Conservation (phyloP, 2,888 invertebrate genomes). For the Clivina fossor region DNA sequence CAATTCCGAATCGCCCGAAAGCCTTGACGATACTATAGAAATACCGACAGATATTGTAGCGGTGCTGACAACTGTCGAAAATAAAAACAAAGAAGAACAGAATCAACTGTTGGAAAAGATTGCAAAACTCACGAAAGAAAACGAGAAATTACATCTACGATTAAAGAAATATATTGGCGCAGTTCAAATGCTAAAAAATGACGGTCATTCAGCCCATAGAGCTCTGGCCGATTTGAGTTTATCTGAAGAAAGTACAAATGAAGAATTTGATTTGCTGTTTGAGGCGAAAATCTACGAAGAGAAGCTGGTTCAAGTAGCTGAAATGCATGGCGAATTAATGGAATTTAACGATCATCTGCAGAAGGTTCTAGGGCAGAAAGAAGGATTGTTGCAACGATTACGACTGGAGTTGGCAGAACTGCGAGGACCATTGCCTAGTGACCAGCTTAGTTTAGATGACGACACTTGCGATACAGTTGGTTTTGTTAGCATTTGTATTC, state of each 20-base stretch:
- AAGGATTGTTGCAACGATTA: slow-evolving; percentile 60
- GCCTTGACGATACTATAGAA: slow-evolving; percentile 49
- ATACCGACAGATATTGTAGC: slow-evolving; percentile 50
- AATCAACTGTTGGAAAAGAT: slow-evolving; percentile 47
- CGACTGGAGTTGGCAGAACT: slow-evolving; percentile 66
- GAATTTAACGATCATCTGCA: slow-evolving; percentile 86
- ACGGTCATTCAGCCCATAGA: slow-evolving; percentile 52
- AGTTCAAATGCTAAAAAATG: slow-evolving; percentile 77
- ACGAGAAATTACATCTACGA: slow-evolving; percentile 81
- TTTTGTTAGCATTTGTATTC: slow-evolving; percentile 83
- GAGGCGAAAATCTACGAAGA: slow-evolving; percentile 81
- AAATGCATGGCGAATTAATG: slow-evolving; percentile 94
- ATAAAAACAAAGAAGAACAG: slow-evolving; percentile 49
- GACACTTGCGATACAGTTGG: slow-evolving; percentile 50
- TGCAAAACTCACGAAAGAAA: slow-evolving; percentile 64
- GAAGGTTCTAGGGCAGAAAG: slow-evolving; percentile 66
- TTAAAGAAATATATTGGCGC: slow-evolving; percentile 84
- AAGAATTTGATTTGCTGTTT: slow-evolving; percentile 58
- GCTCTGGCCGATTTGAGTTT: slow-evolving; percentile 48
- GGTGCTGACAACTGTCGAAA: slow-evolving; percentile 49
- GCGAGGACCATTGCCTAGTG: slow-evolving; percentile 62
- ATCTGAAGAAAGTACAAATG: slow-evolving; percentile 46
- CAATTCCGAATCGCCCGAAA: slow-evolving; percentile 46
- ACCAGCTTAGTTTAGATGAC: slow-evolving; percentile 51
- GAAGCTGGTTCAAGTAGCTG: slow-evolving; percentile 87